Percentiles rank a stretch among this genome's conserved stretches.
Conservation (phyloP, 30 jellyfish, hydroid and myxozoan genomes). For the Aurelia aurita region DNA sequence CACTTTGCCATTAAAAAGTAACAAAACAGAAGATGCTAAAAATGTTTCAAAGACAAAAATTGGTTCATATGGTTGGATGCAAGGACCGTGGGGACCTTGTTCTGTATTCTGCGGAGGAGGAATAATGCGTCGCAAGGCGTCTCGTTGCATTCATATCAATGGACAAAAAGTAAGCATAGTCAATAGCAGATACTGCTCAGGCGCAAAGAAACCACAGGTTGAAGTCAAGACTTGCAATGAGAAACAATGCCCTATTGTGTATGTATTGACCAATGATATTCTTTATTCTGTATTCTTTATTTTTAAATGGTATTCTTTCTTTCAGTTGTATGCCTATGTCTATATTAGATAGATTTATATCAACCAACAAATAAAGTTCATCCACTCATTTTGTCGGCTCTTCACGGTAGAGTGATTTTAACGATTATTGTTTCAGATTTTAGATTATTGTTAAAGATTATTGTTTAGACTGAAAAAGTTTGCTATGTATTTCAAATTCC, state of each 20-base stretch:
- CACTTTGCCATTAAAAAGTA: constrained; percentile 79
- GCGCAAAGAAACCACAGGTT: constrained; percentile 90
- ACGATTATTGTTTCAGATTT: no score
- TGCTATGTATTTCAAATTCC: no score
- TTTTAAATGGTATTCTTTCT: no score
- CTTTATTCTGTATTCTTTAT: no score
- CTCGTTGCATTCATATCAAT: constrained; percentile 83
- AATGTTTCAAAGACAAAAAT: constrained; percentile 12
- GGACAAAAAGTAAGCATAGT: constrained; percentile 81
- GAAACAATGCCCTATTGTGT: constrained; percentile 85
- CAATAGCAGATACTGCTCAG: constrained; percentile 78
- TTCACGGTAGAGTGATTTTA: no score
- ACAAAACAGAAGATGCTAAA: constrained; percentile 50
- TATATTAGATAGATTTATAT: no score
- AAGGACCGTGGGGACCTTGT: constrained; percentile 96
- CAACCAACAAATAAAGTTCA: no score
- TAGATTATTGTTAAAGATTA: no score
- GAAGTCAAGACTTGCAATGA: constrained; percentile 90
- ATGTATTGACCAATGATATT: constrained; percentile 1
- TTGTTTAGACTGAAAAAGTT: no score
- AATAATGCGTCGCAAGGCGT: constrained; percentile 72
- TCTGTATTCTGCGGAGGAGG: constrained; percentile 99
- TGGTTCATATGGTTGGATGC: constrained; percentile 99
- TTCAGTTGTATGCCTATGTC: no score
- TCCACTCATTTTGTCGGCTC: no score